A percentile compares a stretch with the other conserved stretches of the same genome.
phyloP scores from a whole-genome alignment of 2,888 invertebrate species.

The Willowsia nigromaculata region DNA sequence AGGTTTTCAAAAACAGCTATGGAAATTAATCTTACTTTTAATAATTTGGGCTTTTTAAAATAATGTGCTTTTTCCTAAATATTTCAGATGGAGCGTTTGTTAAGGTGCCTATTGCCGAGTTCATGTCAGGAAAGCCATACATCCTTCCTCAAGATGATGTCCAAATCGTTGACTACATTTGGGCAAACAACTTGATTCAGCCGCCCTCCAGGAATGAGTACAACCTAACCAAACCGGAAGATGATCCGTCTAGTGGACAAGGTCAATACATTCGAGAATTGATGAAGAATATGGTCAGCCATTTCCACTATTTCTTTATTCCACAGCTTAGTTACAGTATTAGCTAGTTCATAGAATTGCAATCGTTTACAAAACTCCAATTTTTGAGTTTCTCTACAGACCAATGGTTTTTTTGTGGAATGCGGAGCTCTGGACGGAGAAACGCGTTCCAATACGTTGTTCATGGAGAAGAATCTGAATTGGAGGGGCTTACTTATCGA shows the following conservation, averaged over 20 bases:
- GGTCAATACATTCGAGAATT: slow-evolving; percentile 76
- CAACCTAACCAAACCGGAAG: slow-evolving; percentile 71
- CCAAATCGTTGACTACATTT: slow-evolving; percentile 58
- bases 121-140: slow-evolving; percentile 40
- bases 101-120: slow-evolving; percentile 1
- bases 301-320: neutral
- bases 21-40: too few relatives aligned
- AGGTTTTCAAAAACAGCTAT: too few relatives aligned
- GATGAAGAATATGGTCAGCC: slow-evolving; percentile 78
- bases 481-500: slow-evolving; percentile 80
- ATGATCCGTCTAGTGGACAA: slow-evolving; percentile 79
- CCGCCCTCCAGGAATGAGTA: slow-evolving; percentile 73
- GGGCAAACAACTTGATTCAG: slow-evolving; percentile 22
- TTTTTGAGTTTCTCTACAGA: slow-evolving; percentile 26
- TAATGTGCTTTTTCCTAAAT: too few relatives aligned
- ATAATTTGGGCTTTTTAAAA: too few relatives aligned
- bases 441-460: slow-evolving; percentile 80
- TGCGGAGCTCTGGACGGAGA: slow-evolving; percentile 81
- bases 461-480: slow-evolving; percentile 79
- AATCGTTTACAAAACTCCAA: neutral
- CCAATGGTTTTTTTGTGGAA: slow-evolving; percentile 74
- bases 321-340: neutral
- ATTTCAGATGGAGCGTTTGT: too few relatives aligned
- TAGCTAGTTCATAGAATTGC: too few relatives aligned
- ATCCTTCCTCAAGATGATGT: slow-evolving; percentile 66